phyloP scores from a whole-genome alignment of 2,797 vertebrate genomes.

The Lutjanus argentimaculatus region DNA sequence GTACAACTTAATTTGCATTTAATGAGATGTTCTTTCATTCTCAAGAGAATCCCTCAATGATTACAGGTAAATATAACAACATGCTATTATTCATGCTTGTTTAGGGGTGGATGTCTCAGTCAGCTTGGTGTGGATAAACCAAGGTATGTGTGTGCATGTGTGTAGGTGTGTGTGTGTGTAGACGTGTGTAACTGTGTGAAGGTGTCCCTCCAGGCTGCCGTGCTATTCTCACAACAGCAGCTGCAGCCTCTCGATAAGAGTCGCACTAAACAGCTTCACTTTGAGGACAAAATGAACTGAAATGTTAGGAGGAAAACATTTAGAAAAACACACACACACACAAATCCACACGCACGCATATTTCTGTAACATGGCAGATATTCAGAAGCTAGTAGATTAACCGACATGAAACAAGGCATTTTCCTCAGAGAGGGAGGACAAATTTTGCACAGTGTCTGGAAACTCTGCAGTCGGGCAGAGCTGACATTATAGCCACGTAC shows the following conservation, averaged over 20 bases:
- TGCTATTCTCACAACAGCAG: conserved; percentile 74
- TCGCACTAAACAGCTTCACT: conserved; percentile 69
- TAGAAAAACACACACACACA: conserved; percentile 19
- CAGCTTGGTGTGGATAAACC: conserved; percentile 43
- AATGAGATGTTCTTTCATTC: conserved; percentile 22
- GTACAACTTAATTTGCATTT: conserved; percentile 20
- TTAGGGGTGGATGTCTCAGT: conserved; percentile 36
- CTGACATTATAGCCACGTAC: conserved; percentile 6
- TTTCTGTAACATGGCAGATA: conserved; percentile 45
- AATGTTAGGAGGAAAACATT: conserved; percentile 49
- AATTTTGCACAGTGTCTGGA: conserved; percentile 41
- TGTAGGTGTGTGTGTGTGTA: conserved; percentile 26
- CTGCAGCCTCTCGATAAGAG: conserved; percentile 85
- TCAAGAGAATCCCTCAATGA: conserved; percentile 22
- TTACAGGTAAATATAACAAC: conserved; percentile 46
- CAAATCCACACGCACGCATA: conserved; percentile 24
- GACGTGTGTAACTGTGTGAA: conserved; percentile 53
- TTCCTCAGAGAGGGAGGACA: conserved; percentile 39
- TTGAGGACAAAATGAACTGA: conserved; percentile 77
- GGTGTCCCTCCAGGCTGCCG: conserved; percentile 57
- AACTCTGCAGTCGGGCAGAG: conserved; percentile 30
- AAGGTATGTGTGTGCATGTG: conserved; percentile 52
- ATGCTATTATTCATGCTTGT: conserved; percentile 43
- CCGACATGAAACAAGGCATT: conserved; percentile 66
- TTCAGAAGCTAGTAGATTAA: conserved; percentile 60